phyloP scores from a whole-genome alignment of 2,888 invertebrate genomes.

The Strigamia transsilvanica region DNA sequence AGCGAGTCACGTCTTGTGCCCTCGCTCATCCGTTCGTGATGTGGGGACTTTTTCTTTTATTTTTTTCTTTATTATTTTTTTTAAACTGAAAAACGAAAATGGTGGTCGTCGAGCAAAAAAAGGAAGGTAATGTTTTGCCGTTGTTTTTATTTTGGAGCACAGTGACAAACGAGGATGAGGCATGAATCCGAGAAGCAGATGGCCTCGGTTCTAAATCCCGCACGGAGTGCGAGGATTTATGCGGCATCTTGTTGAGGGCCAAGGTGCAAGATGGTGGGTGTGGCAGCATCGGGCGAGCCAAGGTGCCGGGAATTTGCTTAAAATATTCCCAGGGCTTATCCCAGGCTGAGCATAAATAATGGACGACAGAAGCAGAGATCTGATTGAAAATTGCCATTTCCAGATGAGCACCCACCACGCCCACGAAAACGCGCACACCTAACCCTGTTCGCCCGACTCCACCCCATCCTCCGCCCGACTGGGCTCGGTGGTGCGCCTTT shows the following conservation, averaged over 20 bases:
- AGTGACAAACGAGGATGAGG: constrained; percentile 26
- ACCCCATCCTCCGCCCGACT: constrained; percentile 26
- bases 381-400: constrained; percentile 30
- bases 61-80: neutral
- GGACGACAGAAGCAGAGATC: constrained; percentile 30
- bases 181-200: constrained; percentile 30
- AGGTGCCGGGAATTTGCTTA: constrained; percentile 30
- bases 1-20: constrained; percentile 28
- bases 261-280: constrained; percentile 26
- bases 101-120: neutral
- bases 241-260: constrained; percentile 16
- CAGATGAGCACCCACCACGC: constrained; percentile 30
- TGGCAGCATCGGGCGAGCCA: constrained; percentile 26
- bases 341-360: constrained; percentile 30
- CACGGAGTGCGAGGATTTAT: constrained; percentile 26
- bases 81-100: neutral
- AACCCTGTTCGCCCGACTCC: constrained; percentile 26
- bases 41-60: neutral
- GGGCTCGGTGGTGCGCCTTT: constrained; percentile 30
- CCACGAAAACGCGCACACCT: constrained; percentile 20
- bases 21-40: constrained; percentile 16
- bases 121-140: neutral
- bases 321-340: constrained; percentile 30
- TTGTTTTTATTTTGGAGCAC: constrained; percentile 25
- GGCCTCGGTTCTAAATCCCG: constrained; percentile 30